Evolutionary conservation across 2,113 vertebrate genomes (phyloP).

Genomic region (Lasiurus cinereus): DNA sequence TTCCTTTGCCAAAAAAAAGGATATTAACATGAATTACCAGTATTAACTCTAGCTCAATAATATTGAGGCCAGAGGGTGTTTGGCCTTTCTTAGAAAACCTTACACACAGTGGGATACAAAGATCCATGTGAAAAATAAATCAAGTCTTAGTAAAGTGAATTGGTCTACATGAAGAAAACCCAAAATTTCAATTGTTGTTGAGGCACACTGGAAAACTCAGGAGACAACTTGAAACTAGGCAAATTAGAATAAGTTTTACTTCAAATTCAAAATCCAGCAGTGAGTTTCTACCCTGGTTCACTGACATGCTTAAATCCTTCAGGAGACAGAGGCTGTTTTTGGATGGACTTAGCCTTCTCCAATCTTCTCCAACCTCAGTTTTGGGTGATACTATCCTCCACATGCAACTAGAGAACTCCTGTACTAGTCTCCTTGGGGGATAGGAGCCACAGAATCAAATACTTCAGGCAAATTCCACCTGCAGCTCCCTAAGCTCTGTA

Average conservation of each 20-base stretch:
- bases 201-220: conserved; percentile 24
- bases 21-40: conserved; percentile 49
- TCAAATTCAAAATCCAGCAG: conserved; percentile 49
- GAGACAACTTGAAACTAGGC: not conserved
- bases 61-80: not conserved
- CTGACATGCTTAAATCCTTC: not conserved
- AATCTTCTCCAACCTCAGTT: not conserved
- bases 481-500: not conserved
- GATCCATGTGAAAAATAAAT: conserved; percentile 47
- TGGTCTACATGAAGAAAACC: conserved; percentile 45
- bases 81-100: not conserved
- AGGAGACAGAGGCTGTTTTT: not conserved
- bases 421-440: not conserved
- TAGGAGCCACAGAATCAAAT: not conserved
- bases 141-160: not conserved
- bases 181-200: conserved; percentile 2
- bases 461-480: not conserved
- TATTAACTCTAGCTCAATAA: conserved; percentile 34
- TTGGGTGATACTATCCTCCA: not conserved
- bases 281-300: conserved; percentile 34
- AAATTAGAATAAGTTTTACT: conserved; percentile 35
- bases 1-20: conserved; percentile 47
- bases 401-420: not conserved
- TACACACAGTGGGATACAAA: not conserved
- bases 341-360: not conserved